phyloP scores from a whole-genome alignment of 1,140 invertebrate species.

The Pogonognathellus flavescens region DNA sequence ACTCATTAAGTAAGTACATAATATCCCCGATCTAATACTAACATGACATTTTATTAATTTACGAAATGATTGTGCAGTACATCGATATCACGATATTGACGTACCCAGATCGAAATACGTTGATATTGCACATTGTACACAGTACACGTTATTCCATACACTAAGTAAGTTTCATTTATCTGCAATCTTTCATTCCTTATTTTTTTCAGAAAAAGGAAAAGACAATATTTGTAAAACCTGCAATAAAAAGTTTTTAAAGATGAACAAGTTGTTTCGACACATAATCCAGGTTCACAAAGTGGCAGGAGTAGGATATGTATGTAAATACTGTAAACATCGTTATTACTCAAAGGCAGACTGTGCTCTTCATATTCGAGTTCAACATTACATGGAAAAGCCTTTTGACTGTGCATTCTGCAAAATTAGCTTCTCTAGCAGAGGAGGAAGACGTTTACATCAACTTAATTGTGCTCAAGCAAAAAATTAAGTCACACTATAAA shows the following conservation, averaged over 20 bases:
- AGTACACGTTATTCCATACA: too few relatives aligned
- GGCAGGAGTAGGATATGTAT: not conserved
- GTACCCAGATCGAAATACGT: too few relatives aligned
- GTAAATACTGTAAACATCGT: not conserved
- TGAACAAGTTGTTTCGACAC: not conserved
- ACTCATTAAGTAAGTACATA: not conserved
- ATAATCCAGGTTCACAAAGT: not conserved
- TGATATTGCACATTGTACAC: too few relatives aligned
- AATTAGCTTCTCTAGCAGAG: not conserved
- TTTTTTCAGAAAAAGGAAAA: not conserved
- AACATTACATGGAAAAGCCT: constrained; percentile 23
- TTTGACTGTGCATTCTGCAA: not conserved
- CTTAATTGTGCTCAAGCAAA: too few relatives aligned
- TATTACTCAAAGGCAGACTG: not conserved
- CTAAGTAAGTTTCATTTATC: not conserved
- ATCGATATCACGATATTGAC: too few relatives aligned
- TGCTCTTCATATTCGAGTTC: constrained; percentile 6
- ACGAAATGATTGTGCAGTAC: too few relatives aligned
- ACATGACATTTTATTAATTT: too few relatives aligned
- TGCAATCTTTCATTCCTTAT: too few relatives aligned
- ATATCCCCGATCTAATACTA: too few relatives aligned
- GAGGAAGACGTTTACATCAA: not conserved
- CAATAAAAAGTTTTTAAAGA: not conserved
- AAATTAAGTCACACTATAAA: too few relatives aligned
- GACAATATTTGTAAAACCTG: not conserved